Evolutionary conservation across 1,140 invertebrate species (phyloP), one percentile per base, ranked within the genome.

Genomic region (Gryon sp.): DNA sequence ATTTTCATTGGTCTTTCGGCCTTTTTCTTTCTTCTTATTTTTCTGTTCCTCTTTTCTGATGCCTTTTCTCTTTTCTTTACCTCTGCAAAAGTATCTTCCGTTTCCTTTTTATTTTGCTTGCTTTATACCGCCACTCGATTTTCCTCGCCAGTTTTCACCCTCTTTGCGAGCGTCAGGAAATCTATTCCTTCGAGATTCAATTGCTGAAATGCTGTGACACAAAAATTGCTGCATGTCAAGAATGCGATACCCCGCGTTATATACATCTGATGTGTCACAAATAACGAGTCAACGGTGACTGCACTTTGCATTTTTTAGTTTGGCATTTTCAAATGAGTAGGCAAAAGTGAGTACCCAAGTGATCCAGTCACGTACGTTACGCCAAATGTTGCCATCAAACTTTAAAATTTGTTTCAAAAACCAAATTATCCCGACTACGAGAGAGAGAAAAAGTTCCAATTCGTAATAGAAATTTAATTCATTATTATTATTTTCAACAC

Each of bases 131-230:
- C 20, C 36, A 45, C 40, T 66, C 40, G 48, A 66, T 66, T 66
- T 52, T 36, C 24, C 48, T 52, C 8, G 15, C 28, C 20, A 40
- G 38, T 20, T 55, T 46, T 32, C 36, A 53, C 52, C 24, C 62
- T 46, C 22, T 41, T 28, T 43, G 30, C 57, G 41, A 50, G 40
- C 36, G 28, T 30, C 20, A 12, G 48, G 16, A 72, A 62, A 72
- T 73, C 55, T 40, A 63, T 55, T 73, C 59, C 68, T 62, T 45
- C 57, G 57, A 28, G 30, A 63, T 63, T 46, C 46, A 63, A 48
- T 73, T 65, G 59, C 50, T 36, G 53, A 12, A 70, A 60, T 36
- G 20, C 38, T 15, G 26, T 32, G 22, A 43, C 53, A 52, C 45
- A 50, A 55, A 52, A 72, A 50, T 72, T 60, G 57, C 26, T 20